phyloP scores from a whole-genome alignment of 2,888 invertebrate genomes.

The Lampropteryx suffumata region DNA sequence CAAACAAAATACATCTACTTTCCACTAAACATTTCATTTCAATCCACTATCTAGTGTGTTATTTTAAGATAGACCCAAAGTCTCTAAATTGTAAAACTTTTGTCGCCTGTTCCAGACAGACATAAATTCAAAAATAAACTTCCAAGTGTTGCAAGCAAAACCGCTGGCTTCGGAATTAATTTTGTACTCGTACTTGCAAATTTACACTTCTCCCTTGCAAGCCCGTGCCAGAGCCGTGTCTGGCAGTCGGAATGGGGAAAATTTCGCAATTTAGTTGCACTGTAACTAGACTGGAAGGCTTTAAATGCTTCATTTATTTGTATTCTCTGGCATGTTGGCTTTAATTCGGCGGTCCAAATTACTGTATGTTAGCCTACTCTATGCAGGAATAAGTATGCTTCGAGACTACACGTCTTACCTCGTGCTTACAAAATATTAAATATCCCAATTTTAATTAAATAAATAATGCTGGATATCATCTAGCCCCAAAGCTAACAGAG shows the following conservation, averaged over 20 bases:
- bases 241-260: conserved; percentile 48
- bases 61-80: not conserved
- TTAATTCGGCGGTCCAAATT: conserved; percentile 2
- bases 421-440: no score
- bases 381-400: no score
- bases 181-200: conserved; percentile 60
- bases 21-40: no score
- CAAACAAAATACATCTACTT: no score
- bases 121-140: conserved; percentile 60
- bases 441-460: no score
- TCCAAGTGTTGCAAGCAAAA: conserved; percentile 47
- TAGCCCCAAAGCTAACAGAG: no score
- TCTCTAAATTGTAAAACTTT: conserved; percentile 48
- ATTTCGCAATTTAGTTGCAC: conserved; percentile 38
- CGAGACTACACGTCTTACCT: no score
- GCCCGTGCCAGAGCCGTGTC: conserved; percentile 34
- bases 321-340: conserved; percentile 9
- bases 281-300: conserved; percentile 23
- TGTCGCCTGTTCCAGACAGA: conserved; percentile 37
- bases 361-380: not conserved
- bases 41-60: no score
- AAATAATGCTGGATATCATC: no score
- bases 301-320: conserved; percentile 15
- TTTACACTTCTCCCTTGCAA: conserved; percentile 53
- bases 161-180: conserved; percentile 63